phyloP scores from a whole-genome alignment of 1,140 invertebrate species.

The Drosophila watanabei region DNA sequence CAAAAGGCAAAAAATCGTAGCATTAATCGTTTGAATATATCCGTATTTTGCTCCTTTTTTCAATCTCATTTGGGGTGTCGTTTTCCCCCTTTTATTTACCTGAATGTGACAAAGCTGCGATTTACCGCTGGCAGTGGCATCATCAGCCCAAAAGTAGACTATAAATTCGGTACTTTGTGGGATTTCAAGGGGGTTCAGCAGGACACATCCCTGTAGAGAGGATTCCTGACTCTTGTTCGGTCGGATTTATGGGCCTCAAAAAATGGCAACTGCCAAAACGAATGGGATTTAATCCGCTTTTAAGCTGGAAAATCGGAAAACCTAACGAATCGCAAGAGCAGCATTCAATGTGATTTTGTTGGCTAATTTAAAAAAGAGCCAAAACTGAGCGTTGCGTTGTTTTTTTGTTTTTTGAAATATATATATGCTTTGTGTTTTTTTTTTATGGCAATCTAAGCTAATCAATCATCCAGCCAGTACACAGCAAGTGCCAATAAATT shows the following conservation, averaged over 20 bases:
- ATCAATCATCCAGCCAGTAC: constrained; percentile 68
- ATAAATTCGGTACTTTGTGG: constrained; percentile 42
- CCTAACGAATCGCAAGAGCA: not conserved
- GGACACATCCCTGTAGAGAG: constrained; percentile 1
- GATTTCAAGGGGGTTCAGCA: constrained; percentile 13
- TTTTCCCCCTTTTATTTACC: constrained; percentile 3
- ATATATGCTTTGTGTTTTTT: constrained; percentile 18
- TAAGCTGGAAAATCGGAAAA: not conserved
- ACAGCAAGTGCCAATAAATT: constrained; percentile 50
- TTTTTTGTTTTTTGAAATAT: constrained; percentile 5
- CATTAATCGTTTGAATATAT: constrained; percentile 16
- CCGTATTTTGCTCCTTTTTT: constrained; percentile 15
- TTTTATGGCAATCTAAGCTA: constrained; percentile 66
- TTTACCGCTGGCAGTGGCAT: constrained; percentile 12
- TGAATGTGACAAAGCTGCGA: constrained; percentile 15
- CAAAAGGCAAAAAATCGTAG: not conserved
- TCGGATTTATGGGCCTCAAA: constrained; percentile 7
- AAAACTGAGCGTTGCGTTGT: constrained; percentile 15
- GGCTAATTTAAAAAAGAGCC: constrained; percentile 20
- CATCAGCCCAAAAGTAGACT: constrained; percentile 22
- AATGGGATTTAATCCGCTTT: constrained; percentile 20
- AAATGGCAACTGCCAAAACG: constrained; percentile 1
- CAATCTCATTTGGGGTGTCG: not conserved
- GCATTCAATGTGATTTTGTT: constrained; percentile 3
- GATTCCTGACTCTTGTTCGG: constrained; percentile 9